These are phyloP conservation scores for Drosophila micromelanica DNA, from an alignment of 1,140 invertebrate genomes.

Conservation along the genomic window DNA sequence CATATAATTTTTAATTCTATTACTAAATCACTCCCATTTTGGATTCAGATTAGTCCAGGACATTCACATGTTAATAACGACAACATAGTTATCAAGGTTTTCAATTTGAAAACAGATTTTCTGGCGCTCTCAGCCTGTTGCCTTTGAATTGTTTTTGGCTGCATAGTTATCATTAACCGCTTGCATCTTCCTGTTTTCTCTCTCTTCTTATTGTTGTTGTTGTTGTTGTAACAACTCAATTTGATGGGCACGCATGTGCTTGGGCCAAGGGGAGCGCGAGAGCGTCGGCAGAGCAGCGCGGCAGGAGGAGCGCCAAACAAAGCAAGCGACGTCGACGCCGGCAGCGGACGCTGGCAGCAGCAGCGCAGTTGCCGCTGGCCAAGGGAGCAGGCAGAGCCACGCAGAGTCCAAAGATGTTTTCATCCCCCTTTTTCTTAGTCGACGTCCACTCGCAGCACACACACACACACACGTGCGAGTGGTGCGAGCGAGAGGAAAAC, in stretches of 20 bases:
- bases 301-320: slow-evolving; percentile 40
- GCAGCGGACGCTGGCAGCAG: slow-evolving; percentile 21
- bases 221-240: slow-evolving; percentile 45
- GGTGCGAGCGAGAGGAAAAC: slow-evolving; percentile 31
- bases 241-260: slow-evolving; percentile 42
- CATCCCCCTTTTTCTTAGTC: slow-evolving; percentile 72
- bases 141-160: not conserved
- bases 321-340: not conserved
- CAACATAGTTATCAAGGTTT: too few relatives aligned
- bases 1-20: too few relatives aligned
- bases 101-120: too few relatives aligned
- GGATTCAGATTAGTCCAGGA: too few relatives aligned
- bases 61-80: too few relatives aligned
- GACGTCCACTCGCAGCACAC: slow-evolving; percentile 70
- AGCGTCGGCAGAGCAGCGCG: slow-evolving; percentile 3
- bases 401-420: slow-evolving; percentile 58
- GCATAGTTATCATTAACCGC: slow-evolving; percentile 4
- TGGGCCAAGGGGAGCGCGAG: slow-evolving; percentile 6
- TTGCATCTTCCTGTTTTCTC: not conserved
- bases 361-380: slow-evolving; percentile 20
- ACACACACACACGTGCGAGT: slow-evolving; percentile 34
- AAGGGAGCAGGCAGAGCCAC: slow-evolving; percentile 35
- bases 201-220: slow-evolving; percentile 7
- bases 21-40: too few relatives aligned
- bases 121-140: not conserved